Evolutionary conservation across 2,113 vertebrate genomes (phyloP).

Genomic region (Pseudopipra pipra): DNA sequence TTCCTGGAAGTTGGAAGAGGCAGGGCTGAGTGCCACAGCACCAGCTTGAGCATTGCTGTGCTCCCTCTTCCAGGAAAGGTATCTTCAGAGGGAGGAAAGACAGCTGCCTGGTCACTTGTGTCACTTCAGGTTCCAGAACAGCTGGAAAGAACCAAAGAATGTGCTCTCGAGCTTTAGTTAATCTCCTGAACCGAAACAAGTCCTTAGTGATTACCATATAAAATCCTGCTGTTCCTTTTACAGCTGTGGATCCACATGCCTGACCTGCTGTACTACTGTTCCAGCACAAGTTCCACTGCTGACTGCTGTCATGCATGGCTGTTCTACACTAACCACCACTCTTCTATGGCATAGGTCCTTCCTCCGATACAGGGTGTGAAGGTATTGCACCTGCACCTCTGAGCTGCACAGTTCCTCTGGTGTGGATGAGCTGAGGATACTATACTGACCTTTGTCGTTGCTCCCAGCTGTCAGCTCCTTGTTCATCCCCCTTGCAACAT

Average conservation of each 20-base stretch:
- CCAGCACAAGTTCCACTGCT: background rate
- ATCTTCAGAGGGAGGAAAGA: background rate
- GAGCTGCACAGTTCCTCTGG: background rate
- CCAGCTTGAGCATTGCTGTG: rapidly evolving
- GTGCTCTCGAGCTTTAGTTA: background rate
- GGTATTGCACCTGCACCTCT: background rate
- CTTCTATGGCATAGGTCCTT: background rate
- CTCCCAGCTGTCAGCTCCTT: background rate
- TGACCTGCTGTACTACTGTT: background rate
- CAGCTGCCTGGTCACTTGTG: background rate
- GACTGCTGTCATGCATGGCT: rapidly evolving
- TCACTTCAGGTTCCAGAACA: background rate
- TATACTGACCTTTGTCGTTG: background rate
- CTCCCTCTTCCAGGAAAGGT: background rate
- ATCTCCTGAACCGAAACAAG: background rate
- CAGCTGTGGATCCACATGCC: background rate
- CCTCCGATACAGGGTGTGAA: background rate
- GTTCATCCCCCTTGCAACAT: background rate
- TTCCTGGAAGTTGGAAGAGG: background rate
- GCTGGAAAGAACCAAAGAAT: background rate
- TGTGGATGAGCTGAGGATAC: background rate
- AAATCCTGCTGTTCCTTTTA: background rate
- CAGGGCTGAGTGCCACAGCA: background rate
- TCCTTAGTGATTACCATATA: background rate
- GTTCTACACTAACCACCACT: background rate